Percentiles rank a stretch among this genome's conserved stretches.
phyloP scores from a whole-genome alignment of 2,113 vertebrate species.

The Rhinoptilus africanus region DNA sequence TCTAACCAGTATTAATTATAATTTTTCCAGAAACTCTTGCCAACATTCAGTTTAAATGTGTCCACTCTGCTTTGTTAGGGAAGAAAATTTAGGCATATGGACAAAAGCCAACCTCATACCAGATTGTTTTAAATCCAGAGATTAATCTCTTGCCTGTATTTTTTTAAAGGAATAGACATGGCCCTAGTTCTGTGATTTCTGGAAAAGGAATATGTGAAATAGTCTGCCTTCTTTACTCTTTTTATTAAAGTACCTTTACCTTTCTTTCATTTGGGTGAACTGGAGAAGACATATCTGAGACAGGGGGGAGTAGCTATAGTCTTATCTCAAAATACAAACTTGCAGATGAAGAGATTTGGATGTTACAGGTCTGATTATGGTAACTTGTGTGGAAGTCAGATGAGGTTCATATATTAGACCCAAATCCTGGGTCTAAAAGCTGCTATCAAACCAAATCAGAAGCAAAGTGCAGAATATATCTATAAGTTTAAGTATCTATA shows the following conservation, averaged over 20 bases:
- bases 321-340: neutral
- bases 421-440: neutral
- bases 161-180: neutral
- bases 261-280: neutral
- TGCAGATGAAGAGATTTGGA: neutral
- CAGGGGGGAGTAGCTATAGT: neutral
- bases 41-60: neutral
- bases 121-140: neutral
- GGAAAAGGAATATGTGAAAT: neutral
- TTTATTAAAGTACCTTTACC: neutral
- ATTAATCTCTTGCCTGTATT: neutral
- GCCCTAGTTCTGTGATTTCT: neutral
- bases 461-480: neutral
- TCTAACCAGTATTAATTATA: neutral
- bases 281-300: neutral
- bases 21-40: neutral
- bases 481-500: neutral
- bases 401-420: neutral
- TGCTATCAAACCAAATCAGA: neutral
- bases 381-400: neutral
- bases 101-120: neutral
- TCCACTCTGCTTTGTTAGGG: neutral
- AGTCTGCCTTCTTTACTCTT: neutral
- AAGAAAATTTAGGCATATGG: neutral
- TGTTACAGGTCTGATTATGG: neutral